These are phyloP conservation scores for Ivindomyrus marchei DNA, from an alignment of 2,113 vertebrate species.

Conservation along the genomic window DNA sequence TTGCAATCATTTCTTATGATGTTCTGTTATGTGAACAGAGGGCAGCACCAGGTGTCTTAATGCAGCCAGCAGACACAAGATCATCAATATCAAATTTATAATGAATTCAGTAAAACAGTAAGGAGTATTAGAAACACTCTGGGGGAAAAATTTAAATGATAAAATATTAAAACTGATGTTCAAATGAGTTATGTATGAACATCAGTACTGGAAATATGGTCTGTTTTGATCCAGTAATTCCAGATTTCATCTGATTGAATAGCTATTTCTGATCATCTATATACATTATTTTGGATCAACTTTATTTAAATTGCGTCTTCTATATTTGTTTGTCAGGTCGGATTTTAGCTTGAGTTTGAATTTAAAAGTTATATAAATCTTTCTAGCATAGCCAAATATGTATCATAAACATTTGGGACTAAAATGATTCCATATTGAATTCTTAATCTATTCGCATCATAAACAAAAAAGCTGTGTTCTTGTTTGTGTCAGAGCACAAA, in stretches of 20 bases:
- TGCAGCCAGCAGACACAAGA: background rate
- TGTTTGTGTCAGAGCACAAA: background rate
- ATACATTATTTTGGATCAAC: background rate
- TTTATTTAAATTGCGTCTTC: background rate
- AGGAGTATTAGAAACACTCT: background rate
- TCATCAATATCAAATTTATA: background rate
- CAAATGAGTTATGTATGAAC: background rate
- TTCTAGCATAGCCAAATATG: background rate
- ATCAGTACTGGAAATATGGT: background rate
- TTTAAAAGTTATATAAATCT: background rate
- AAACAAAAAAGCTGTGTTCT: background rate
- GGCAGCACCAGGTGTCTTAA: background rate
- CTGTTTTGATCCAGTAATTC: background rate
- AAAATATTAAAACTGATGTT: background rate
- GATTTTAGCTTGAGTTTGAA: background rate
- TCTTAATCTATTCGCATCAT: background rate
- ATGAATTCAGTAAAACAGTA: background rate
- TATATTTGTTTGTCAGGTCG: background rate
- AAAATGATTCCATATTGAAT: background rate
- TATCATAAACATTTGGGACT: background rate
- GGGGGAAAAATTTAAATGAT: background rate
- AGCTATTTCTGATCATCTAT: background rate
- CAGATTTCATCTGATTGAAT: background rate
- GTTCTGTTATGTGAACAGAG: background rate
- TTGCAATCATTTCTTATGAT: background rate